Base-by-base conservation (phyloP, 2,888 invertebrate genomes). In the Drosophila fulvimacula region DNA sequence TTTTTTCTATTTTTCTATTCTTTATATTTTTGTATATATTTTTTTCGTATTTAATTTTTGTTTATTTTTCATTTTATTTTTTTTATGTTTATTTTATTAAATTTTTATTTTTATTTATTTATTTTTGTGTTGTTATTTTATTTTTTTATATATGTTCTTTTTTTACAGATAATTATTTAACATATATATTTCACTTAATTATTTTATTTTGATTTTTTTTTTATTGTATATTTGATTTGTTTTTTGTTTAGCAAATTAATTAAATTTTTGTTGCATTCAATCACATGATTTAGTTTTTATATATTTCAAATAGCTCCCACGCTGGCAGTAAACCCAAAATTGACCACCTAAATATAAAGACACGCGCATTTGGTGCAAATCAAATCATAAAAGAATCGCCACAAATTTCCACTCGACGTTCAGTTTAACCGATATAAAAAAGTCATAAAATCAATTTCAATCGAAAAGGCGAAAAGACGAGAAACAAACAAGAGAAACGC, bases 391-490 rank as follows among this genome's bases (percentile, higher is more conserved):
- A 82, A 81, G 52, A 81, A 55, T 53, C 53, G 65, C 69, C 78
- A 66, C 83, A 81, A 72, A 78, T 78, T 68, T 69, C 73, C 44
- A 56, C 75, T 75, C 69, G 55, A 30, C 59, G 51, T 64, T 59
- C 60, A 44, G 64, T 42, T 76, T 36, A 79, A 61, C 72, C 74
- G 70, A 82, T 73, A 74, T 61, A 73, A 76, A 69, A 76, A 68
- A 59, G 67, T 79, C 76, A 81, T 82, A 79, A 81, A 82, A 78
- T 78, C 80, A 82, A 80, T 76, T 82, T 82, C 78, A 82, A 81
- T 82, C 80, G 70, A 82, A 74, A 71, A 30, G 17, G 13, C 27
- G 30, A 32, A 30, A 30, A 57, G 65, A 13, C 32, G 9, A 34
- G 19, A n/a, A 36, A 36, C 49, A 34, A 41, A 27, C 24, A 32